Evolutionary conservation across 2,888 invertebrate genomes (phyloP), one percentile per base, ranked within the genome.

Genomic region (Campoplex nolae): DNA sequence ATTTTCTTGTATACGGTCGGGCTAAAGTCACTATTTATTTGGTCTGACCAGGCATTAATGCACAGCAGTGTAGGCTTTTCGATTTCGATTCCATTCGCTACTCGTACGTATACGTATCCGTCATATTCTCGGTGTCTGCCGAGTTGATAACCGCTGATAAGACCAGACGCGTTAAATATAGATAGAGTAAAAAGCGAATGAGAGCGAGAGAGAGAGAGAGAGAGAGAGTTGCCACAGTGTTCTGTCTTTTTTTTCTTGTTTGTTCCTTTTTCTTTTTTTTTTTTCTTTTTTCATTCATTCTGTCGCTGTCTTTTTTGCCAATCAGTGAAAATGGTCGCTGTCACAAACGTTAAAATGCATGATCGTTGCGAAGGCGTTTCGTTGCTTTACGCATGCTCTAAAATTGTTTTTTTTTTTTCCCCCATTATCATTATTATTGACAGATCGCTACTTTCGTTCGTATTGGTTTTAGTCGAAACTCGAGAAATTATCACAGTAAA

Each of bases 141-240:
- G 88, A 88, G 88, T 81, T 89, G 92, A 92, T 92, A 92, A 92
- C 88, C 89, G 87, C 83, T 90, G 91, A 92, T 91, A 92, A 91
- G 87, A 82, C 84, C 86, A 91, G 88, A 81, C 89, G 87, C 84
- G 88, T 88, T 89, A 90, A 91, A 90, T 90, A 91, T 90, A 91
- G 90, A 90, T 83, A 81, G 83, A 80, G 71, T 67, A 76, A 73
- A 51, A 42, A 23, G 42, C 23, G 70, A 23, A 42, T 3, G 78
- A 78, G 78, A 58, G 56, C 28, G 68, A 68, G 75, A 38, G 32
- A 23, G 23, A 76, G 75, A 38, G 32, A 23, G 23, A 76, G 75
- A 48, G 82, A 71, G 83, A 81, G 58, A 79, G 58, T 42, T 23
- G 74, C 74, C 54, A 67, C 74, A 42, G 58, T 79, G 79, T 48